Base-by-base conservation (phyloP, 1,140 invertebrate genomes). In the Cotesia chilonis region DNA sequence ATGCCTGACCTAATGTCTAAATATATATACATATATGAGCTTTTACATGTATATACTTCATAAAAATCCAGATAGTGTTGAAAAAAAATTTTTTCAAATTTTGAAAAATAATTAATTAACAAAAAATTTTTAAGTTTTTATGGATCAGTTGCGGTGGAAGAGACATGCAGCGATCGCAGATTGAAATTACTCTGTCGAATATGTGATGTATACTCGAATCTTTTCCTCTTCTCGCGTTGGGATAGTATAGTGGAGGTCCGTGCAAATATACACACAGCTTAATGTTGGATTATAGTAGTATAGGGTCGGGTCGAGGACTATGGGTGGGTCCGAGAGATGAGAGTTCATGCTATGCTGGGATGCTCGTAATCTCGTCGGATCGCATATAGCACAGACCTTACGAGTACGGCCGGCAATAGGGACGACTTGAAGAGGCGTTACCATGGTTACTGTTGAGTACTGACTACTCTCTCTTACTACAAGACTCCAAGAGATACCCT, bases 391-490 rank as follows among this genome's bases (percentile, higher is more conserved):
- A 64, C 67, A 69, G 64, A 75, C 74, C 65, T 68, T 74, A 74
- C 69, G 63, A 67, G 68, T 68, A 72, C 71, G 14, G 36, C 41
- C 37, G 51, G 55, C 68, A 65, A 66, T 54, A 51, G 72, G 65
- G 73, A 36, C 61, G 63, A 54, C 36, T 41, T 72, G 64, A 79
- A 76, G 77, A 73, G 79, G 78, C 75, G 79, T 80, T 78, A 75
- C 79, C 79, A 80, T 80, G 79, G 75, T 75, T 57, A 80, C 79
- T 78, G 68, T 47, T 55, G 64, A 76, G 78, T 74, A 75, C 72
- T 68, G 57, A 65, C 61, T 60, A 36, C 64, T 68, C 51, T 68
- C 51, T 36, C 51, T 4, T 9, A 36, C 7, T 51, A 51, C 28
- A 28, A 52, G 28, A 55, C 7, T 51, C 66, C 28, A 28, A 52